A percentile compares a stretch with the other conserved stretches of the same genome.
Evolutionary conservation across 1,140 invertebrate genomes (phyloP).

Genomic region (Drosophila erecta): DNA sequence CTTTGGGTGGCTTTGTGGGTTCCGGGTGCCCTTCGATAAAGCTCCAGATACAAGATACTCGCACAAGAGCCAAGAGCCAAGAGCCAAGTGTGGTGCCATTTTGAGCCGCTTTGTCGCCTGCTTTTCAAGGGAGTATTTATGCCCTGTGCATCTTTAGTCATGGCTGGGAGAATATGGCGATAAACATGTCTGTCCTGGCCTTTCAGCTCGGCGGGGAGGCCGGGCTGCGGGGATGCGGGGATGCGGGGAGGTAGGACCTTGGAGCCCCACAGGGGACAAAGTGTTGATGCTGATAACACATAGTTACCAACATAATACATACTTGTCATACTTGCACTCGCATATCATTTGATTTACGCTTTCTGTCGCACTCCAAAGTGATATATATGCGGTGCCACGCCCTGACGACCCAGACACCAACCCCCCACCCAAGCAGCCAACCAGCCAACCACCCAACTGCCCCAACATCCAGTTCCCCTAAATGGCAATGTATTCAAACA

Average conservation of each 20-base stretch:
- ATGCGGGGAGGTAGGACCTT: neutral
- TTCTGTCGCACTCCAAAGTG: slow-evolving; percentile 75
- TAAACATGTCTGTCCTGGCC: slow-evolving; percentile 68
- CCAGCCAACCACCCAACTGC: no score
- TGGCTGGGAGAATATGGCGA: slow-evolving; percentile 79
- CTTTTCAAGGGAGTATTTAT: slow-evolving; percentile 69
- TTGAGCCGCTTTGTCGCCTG: slow-evolving; percentile 71
- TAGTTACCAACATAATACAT: slow-evolving; percentile 81
- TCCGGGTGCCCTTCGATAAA: neutral
- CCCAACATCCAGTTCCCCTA: slow-evolving; percentile 20
- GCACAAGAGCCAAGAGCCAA: neutral
- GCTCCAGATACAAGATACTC: neutral
- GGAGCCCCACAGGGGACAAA: slow-evolving; percentile 34
- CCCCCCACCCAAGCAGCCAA: neutral
- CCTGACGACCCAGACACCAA: slow-evolving; percentile 5
- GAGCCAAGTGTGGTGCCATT: slow-evolving; percentile 22
- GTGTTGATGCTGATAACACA: slow-evolving; percentile 77
- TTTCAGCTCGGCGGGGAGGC: neutral
- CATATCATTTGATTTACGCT: slow-evolving; percentile 82
- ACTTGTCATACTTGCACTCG: slow-evolving; percentile 81
- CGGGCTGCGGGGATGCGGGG: neutral
- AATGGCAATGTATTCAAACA: slow-evolving; percentile 82
- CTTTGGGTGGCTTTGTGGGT: neutral
- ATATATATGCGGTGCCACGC: slow-evolving; percentile 75
- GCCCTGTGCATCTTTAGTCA: slow-evolving; percentile 75